These are phyloP conservation scores for Cavia aperea DNA, from an alignment of 2,113 vertebrate species.

Conservation along the genomic window DNA sequence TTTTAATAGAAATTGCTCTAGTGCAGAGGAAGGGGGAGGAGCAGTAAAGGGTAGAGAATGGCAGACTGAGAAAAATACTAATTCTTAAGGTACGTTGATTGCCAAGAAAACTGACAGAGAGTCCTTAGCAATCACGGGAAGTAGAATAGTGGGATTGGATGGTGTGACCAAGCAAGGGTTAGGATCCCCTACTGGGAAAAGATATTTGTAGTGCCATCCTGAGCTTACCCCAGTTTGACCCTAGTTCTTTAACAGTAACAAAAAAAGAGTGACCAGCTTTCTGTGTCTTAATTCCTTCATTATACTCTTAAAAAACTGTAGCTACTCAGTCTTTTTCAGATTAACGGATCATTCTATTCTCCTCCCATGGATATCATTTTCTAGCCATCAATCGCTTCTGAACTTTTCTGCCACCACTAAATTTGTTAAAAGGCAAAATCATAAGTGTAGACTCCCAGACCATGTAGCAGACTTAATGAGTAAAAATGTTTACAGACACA, in stretches of 20 bases:
- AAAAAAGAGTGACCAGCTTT: slow-evolving; percentile 2
- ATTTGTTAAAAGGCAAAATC: neutral
- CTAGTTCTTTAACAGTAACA: neutral
- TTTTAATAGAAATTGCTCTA: neutral
- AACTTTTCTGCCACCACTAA: neutral
- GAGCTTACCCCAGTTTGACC: neutral
- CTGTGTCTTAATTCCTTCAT: neutral
- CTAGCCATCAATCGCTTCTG: neutral
- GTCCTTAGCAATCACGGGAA: neutral
- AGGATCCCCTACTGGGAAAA: neutral
- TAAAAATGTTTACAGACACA: neutral
- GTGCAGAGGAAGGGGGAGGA: neutral
- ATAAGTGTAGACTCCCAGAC: neutral
- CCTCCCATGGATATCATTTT: slow-evolving; percentile 8
- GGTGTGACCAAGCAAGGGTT: neutral
- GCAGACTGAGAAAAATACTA: neutral
- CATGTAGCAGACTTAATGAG: neutral
- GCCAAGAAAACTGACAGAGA: neutral
- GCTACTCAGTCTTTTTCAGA: neutral
- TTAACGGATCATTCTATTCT: neutral
- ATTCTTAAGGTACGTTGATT: neutral
- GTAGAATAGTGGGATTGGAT: neutral
- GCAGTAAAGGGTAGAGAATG: neutral
- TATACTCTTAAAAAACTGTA: slow-evolving; percentile 11
- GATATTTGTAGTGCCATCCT: neutral